A percentile compares a stretch with the other conserved stretches of the same genome.
Conservation (phyloP, 2,888 invertebrate species). For the Epirrhoe tristata region DNA sequence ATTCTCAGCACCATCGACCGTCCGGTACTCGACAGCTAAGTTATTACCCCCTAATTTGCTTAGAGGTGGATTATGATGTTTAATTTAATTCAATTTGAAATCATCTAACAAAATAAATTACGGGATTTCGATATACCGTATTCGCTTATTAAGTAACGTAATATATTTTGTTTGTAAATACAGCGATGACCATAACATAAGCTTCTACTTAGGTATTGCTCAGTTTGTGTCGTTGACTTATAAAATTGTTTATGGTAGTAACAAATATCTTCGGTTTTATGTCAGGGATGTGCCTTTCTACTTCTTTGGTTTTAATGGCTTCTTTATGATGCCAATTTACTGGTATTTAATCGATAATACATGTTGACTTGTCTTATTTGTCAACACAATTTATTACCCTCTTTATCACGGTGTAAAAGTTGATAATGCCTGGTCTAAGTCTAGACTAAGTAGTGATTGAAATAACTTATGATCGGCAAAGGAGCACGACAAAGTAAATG, state of each 20-base stretch:
- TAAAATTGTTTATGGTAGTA: conserved; percentile 66
- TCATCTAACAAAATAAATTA: conserved; percentile 42
- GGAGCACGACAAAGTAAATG: background rate
- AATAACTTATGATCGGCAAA: background rate
- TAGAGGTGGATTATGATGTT: conserved; percentile 49
- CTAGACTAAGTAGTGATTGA: conserved; percentile 6
- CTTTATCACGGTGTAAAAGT: conserved; percentile 23
- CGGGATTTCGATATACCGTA: conserved; percentile 33
- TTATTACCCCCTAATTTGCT: conserved; percentile 51
- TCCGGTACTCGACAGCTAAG: conserved; percentile 48
- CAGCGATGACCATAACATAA: conserved; percentile 56
- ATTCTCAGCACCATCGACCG: conserved; percentile 39
- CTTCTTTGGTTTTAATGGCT: conserved; percentile 54
- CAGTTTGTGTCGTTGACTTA: conserved; percentile 55
- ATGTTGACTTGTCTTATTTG: conserved; percentile 54
- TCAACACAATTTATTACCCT: conserved; percentile 51
- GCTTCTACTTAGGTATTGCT: conserved; percentile 51
- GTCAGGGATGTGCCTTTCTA: conserved; percentile 57
- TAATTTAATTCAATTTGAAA: conserved; percentile 43
- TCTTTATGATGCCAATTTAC: conserved; percentile 45
- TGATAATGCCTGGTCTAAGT: conserved; percentile 13
- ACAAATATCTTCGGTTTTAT: conserved; percentile 68
- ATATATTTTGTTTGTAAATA: conserved; percentile 47
- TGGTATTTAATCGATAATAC: conserved; percentile 54
- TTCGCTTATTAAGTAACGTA: conserved; percentile 35